Conservation (phyloP, 2,888 invertebrate species). For the Aspidiotus rigidus region DNA sequence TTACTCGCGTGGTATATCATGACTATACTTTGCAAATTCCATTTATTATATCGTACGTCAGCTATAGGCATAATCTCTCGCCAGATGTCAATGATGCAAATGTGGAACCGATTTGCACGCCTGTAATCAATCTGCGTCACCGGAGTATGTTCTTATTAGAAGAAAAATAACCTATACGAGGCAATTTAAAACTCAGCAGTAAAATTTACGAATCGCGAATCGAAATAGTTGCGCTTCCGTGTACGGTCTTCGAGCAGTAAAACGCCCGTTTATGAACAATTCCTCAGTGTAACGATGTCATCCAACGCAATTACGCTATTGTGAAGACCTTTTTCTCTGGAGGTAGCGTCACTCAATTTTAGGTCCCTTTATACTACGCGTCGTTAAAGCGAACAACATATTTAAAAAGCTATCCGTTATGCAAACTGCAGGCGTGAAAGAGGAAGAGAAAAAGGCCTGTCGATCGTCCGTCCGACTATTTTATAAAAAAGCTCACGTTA, state of each 20-base stretch:
- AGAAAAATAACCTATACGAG: not conserved
- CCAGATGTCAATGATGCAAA: slow-evolving; percentile 2
- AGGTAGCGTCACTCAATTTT: not conserved
- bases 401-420: not conserved
- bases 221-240: too few species aligned
- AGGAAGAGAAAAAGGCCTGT: too few species aligned
- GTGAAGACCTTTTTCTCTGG: too few species aligned
- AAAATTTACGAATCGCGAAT: too few species aligned
- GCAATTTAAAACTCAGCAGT: too few species aligned
- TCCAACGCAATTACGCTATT: too few species aligned
- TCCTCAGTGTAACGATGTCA: too few species aligned
- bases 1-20: too few species aligned
- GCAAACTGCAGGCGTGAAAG: too few species aligned
- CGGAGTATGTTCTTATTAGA: not conserved
- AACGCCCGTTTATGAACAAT: too few species aligned
- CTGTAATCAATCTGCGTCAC: not conserved
- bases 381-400: slow-evolving; percentile 4
- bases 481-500: slow-evolving; percentile 19
- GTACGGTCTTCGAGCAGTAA: too few species aligned
- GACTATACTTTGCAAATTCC: not conserved
- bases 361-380: not conserved
- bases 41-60: slow-evolving; percentile 2
- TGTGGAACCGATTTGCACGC: slow-evolving; percentile 4
- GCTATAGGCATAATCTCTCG: not conserved
- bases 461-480: not conserved